A percentile compares a stretch with the other conserved stretches of the same genome.
These are phyloP conservation scores for Tichodroma muraria DNA, from an alignment of 2,113 vertebrate genomes.

Conservation along the genomic window DNA sequence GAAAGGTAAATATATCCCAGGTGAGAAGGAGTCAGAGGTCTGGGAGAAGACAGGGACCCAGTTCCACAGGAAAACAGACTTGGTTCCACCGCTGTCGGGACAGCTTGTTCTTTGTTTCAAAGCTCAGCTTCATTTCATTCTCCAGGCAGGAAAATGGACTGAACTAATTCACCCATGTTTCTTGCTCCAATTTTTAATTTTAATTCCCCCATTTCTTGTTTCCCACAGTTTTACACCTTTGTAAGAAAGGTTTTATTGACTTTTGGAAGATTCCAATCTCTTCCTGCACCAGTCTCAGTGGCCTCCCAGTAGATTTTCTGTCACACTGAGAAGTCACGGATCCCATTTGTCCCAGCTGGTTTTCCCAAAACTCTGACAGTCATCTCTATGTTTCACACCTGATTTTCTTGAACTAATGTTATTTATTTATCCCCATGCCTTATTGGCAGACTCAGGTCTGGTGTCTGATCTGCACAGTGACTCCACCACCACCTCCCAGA, in stretches of 20 bases:
- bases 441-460: background rate
- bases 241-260: background rate
- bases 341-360: background rate
- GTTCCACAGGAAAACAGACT: background rate
- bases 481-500: background rate
- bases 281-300: background rate
- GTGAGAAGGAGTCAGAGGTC: background rate
- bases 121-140: conserved; percentile 25
- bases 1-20: background rate
- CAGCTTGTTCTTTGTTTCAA: background rate
- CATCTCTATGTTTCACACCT: background rate
- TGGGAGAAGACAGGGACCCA: background rate
- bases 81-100: background rate
- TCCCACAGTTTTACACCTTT: background rate
- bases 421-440: background rate
- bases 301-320: background rate
- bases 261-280: background rate
- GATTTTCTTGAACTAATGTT: background rate
- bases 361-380: background rate
- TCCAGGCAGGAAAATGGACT: background rate
- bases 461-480: background rate
- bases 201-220: background rate
- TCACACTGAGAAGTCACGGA: background rate
- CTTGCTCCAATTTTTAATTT: background rate
- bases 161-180: background rate